Percentiles rank a stretch among this genome's conserved stretches.
phyloP scores from a whole-genome alignment of 2,888 invertebrate genomes.

The Pyrgus malvae region DNA sequence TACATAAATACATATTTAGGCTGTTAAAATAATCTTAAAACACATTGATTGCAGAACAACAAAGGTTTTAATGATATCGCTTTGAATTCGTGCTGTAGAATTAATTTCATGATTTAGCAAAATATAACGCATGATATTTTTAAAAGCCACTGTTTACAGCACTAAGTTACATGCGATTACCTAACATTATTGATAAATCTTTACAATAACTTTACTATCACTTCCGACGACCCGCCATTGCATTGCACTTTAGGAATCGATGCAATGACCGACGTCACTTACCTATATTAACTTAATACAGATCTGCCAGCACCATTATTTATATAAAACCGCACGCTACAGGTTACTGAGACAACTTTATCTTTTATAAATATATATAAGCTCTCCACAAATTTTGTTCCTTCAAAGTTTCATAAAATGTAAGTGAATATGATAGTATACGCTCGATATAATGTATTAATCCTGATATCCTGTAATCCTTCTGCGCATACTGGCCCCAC shows the following conservation, averaged over 20 bases:
- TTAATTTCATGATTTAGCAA: constrained; percentile 7
- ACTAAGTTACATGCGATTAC: constrained; percentile 47
- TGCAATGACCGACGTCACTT: constrained; percentile 45
- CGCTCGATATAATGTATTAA: constrained; percentile 26
- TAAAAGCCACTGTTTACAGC: constrained; percentile 34
- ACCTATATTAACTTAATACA: constrained; percentile 61
- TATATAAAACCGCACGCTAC: constrained; percentile 46
- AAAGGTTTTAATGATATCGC: constrained; percentile 10
- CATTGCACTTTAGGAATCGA: constrained; percentile 38
- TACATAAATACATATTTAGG: constrained; percentile 19
- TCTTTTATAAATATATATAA: constrained; percentile 33
- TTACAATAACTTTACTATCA: constrained; percentile 52
- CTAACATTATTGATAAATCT: constrained; percentile 38
- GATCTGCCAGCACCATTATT: constrained; percentile 77
- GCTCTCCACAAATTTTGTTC: constrained; percentile 33
- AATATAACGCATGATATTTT: constrained; percentile 12
- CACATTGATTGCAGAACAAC: constrained; percentile 27
- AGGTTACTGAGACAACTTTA: constrained; percentile 36
- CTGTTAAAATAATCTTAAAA: constrained; percentile 3
- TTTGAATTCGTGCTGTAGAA: constrained; percentile 19
- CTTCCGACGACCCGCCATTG: constrained; percentile 46
- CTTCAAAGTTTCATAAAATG: constrained; percentile 42
- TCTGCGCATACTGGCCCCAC: constrained; percentile 65
- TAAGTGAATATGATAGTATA: constrained; percentile 27
- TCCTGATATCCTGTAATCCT: constrained; percentile 29